Conservation (phyloP, 2,113 vertebrate species). For the Caracal caracal region DNA sequence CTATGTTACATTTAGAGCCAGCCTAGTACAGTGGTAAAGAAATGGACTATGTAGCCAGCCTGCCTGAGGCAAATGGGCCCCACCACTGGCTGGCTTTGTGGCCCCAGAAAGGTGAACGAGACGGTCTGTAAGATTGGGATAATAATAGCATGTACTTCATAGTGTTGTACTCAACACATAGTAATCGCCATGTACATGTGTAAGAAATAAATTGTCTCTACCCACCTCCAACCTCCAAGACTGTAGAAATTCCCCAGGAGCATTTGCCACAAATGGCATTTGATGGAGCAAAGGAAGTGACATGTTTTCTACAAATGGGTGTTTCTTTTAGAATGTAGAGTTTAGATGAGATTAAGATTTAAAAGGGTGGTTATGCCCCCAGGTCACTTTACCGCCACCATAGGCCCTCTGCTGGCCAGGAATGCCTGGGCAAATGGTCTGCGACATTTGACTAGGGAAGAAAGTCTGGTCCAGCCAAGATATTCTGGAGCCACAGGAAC, state of each 20-base stretch:
- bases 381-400: not conserved
- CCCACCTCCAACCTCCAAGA: fast-evolving
- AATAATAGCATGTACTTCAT: not conserved
- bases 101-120: not conserved
- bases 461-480: not conserved
- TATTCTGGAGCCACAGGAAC: not conserved
- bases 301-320: not conserved
- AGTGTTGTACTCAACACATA: not conserved
- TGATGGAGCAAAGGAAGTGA: not conserved
- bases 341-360: not conserved
- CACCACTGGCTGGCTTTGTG: not conserved
- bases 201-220: not conserved
- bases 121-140: not conserved
- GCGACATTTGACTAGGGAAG: not conserved
- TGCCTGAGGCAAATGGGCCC: not conserved
- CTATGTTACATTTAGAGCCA: not conserved
- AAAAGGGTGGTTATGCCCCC: not conserved
- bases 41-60: not conserved
- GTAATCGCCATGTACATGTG: not conserved
- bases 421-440: not conserved
- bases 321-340: not conserved
- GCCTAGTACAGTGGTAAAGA: not conserved
- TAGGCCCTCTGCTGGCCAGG: slow-evolving; percentile 14
- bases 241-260: not conserved
- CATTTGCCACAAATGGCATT: not conserved